Evolutionary conservation across 2,797 vertebrate genomes (phyloP), one percentile per base, ranked within the genome.

Genomic region (Epinephelus awoara): DNA sequence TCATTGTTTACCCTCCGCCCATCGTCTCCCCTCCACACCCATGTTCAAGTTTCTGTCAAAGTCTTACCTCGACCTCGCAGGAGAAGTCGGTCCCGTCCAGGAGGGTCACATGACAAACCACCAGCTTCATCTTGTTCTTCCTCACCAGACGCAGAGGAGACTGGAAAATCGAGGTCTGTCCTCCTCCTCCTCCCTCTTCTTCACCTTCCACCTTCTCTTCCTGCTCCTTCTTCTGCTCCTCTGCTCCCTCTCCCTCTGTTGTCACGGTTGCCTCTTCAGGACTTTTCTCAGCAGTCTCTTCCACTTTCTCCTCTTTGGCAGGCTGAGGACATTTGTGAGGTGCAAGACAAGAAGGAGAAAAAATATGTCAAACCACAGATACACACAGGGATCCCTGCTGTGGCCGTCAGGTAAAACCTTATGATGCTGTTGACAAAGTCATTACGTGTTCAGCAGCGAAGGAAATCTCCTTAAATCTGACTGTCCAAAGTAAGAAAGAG

Each of bases 41-140:
- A 42, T 9, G 9, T 46, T 46, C 14, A 8, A 34, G 34, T 34
- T 34, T 6, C 34, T 34, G 34, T 34, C 34, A 2, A 11, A 62
- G 40, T 19, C 96, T 96, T 92, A 99, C 98, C 98, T 99, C 98
- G 72, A 99, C 88, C 77, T 98, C 97, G 73, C 97, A 99, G 88
- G 81, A 93, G 91, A 97, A 98, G 88, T 98, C 96, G 0, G 90
- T 96, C 72, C 97, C 97, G 42, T 99, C 98, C 75, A 99, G 93
- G 61, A 99, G 95, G 64, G 89, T 90, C 77, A 99, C 97, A 65
- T 96, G 96, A 92, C 97, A 98, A 76, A 95, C 95, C 73, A 97
- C 95, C 72, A 96, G 95, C 94, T 98, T 99, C 92, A 96, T 95
- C 94, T 92, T 94, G 64, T 51, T 82, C 83, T 97, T 99, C 94